Evolutionary conservation across 2,888 invertebrate genomes (phyloP), one percentile per base, ranked within the genome.

Genomic region (Acanthacorydalis orientalis): DNA sequence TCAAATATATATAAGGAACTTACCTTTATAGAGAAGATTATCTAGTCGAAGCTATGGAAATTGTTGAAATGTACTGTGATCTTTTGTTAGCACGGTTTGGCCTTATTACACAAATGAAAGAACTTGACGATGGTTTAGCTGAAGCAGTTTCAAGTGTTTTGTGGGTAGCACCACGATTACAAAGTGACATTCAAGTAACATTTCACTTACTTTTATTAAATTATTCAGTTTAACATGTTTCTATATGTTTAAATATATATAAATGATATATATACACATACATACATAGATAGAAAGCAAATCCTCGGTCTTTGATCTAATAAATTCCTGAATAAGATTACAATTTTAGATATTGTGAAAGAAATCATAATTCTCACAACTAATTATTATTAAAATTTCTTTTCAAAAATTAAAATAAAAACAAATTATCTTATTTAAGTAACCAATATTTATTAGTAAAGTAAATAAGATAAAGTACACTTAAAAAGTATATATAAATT

Each of bases 31-130:
- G 98, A 42, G 96, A 97, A 68, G 98, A 99, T 68, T 99, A 98
- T 64, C 75, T 97, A 68, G 96, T 98, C 3, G 98, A 99, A 68
- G 97, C 97, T 1, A 92, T 97, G 87, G 98, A 99, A 71, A 77
- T 98, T 50, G 79, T 98, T 0, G 98, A 99, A 71, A 97, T 98
- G 95, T 98, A 93, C 63, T 97, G 98, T 68, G 98, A 99, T 68
- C 71, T 98, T 46, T 66, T 99, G 41, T 67, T 99, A 47, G 97
- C 98, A 0, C 76, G 98, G 58, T 97, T 96, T 68, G 98, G 97
- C 1, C 72, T 99, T 9, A 81, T 98, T 47, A 91, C 92, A 39
- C 93, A 95, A 67, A 92, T 93, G 88, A 93, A 93, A 74, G 91
- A 78, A 62, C 68, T 97, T 10, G 97, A 99, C 60, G 91, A 91